Conservation (phyloP, 2,113 vertebrate species). For the Leptocoma aspasia region DNA sequence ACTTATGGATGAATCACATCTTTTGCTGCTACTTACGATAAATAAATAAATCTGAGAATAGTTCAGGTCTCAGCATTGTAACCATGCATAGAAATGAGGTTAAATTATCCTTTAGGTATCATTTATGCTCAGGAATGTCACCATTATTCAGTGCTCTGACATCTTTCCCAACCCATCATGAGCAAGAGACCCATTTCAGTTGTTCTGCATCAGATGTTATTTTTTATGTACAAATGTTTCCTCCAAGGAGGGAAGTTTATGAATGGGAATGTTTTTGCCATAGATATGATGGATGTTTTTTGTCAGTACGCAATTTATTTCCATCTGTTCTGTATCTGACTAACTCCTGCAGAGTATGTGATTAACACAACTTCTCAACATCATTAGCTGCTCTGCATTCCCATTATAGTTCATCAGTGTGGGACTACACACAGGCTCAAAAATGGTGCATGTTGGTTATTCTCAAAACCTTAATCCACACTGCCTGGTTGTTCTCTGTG, state of each 20-base stretch:
- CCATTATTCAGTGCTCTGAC: not conserved
- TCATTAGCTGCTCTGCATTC: conserved; percentile 41
- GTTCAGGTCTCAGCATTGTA: not conserved
- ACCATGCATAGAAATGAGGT: not conserved
- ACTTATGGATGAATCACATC: not conserved
- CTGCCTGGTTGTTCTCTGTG: not conserved
- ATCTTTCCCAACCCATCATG: not conserved
- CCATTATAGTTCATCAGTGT: conserved; percentile 14
- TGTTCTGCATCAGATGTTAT: not conserved
- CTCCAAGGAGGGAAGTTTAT: conserved; percentile 39
- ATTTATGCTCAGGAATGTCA: not conserved
- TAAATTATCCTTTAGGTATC: not conserved
- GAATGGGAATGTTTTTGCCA: conserved; percentile 29
- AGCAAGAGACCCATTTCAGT: not conserved
- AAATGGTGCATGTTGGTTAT: not conserved
- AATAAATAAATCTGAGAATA: not conserved
- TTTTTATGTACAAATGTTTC: conserved; percentile 19
- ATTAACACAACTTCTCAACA: conserved; percentile 18
- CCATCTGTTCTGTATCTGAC: conserved; percentile 31
- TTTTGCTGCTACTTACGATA: not conserved
- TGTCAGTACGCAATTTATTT: conserved; percentile 26
- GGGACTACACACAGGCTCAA: conserved; percentile 19
- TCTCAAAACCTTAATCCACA: not conserved
- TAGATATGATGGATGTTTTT: not conserved
- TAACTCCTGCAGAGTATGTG: conserved; percentile 23